Percentiles rank a stretch among this genome's conserved stretches.
Conservation (phyloP, 2,113 vertebrate species). For the Indicator maculatus region DNA sequence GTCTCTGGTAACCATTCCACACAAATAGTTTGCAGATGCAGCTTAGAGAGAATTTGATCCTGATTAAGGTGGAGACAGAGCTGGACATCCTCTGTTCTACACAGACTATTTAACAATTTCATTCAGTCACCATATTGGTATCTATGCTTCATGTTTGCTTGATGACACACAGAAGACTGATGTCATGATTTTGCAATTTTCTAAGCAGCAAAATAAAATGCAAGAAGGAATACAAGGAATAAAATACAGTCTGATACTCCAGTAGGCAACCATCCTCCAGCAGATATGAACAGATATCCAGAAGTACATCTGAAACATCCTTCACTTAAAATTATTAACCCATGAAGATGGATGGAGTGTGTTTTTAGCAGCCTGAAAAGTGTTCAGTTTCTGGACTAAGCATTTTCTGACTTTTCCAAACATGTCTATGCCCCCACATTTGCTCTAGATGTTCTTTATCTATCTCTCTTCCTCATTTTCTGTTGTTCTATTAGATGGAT, state of each 20-base stretch:
- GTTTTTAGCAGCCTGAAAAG: neutral
- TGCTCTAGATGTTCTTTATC: neutral
- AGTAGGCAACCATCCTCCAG: neutral
- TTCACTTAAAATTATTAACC: neutral
- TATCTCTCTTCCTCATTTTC: neutral
- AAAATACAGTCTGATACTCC: neutral
- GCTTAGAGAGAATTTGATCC: neutral
- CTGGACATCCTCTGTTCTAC: neutral
- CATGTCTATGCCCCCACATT: neutral
- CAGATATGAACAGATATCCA: neutral
- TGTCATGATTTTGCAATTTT: neutral
- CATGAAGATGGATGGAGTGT: neutral
- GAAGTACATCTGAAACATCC: neutral
- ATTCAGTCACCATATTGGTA: neutral
- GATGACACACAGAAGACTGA: neutral
- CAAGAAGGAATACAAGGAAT: neutral
- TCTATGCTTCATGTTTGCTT: neutral
- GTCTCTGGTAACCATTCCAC: neutral
- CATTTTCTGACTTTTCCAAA: neutral
- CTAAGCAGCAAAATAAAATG: neutral
- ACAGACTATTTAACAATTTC: neutral
- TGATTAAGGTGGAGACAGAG: neutral
- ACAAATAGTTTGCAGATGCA: neutral
- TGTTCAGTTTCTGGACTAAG: neutral
- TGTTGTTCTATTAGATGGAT: conserved; percentile 82